Evolutionary conservation across 2,888 invertebrate species (phyloP), one percentile per base, ranked within the genome.

Genomic region (Perizoma flavofasciatum): DNA sequence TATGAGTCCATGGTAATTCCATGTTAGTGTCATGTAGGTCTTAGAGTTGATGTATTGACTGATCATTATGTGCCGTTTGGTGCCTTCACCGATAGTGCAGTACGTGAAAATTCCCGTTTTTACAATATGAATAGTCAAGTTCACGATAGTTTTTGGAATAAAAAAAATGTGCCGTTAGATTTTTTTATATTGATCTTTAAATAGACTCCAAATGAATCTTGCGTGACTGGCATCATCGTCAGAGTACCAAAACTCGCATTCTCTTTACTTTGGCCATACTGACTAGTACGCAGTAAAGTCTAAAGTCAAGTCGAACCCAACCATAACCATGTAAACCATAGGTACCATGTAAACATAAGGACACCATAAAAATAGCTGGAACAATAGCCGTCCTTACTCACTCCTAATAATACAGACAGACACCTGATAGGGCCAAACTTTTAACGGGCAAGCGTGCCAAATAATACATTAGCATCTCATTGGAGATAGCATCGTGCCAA

Each of bases 401-500:
- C 71, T 69, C 65, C 77, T 81, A 81, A 79, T 79, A 79, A 83
- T 83, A 81, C 74, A 72, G 85, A 81, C 83, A 89, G 85, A 81
- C 83, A 89, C 85, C 77, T 76, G 85, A 86, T 85, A 85, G 81
- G 22, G 77, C 69, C 69, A 63, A 73, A 73, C 73, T 75, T 68
- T 73, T 78, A 73, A 78, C 74, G 72, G 72, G 65, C 66, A 71
- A 71, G 61, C 82, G 82, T 89, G 91, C 92, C 91, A 90, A 89
- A 79, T 85, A 84, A 87, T 86, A 88, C 88, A 89, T 89, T 89
- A 90, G 78, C 86, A 86, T 87, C 83, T 83, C 81, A 85, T 88
- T 86, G 79, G 76, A 73, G 81, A 87, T 84, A 81, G 64, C 77
- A 78, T 79, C 82, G 73, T 79, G 85, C 83, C 83, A 85, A 82